Conservation (phyloP, 2,797 vertebrate species). For the Brachyrhaphis roseni region DNA sequence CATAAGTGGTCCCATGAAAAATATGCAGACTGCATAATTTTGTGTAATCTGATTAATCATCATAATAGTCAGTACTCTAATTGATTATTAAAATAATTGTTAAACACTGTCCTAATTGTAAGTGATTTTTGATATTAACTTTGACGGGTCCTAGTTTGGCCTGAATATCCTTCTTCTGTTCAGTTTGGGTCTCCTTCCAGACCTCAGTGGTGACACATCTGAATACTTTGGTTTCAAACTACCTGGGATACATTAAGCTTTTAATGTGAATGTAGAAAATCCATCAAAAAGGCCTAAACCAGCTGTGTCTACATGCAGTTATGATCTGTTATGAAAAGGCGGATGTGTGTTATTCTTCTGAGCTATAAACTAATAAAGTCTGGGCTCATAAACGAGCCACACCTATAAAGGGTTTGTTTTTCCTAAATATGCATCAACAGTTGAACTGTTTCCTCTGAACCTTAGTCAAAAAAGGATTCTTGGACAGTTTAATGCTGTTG, state of each 20-base stretch:
- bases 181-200: not conserved
- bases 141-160: not conserved
- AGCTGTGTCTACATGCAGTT: not conserved
- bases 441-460: not conserved
- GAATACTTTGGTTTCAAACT: not conserved
- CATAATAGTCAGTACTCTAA: too few relatives aligned
- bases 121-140: not conserved
- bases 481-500: not conserved
- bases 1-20: too few relatives aligned
- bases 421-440: not conserved
- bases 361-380: constrained; percentile 11
- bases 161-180: not conserved
- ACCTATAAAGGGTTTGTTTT: not conserved
- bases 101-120: too few relatives aligned
- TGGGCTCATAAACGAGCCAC: not conserved
- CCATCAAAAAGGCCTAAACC: not conserved
- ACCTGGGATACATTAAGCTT: not conserved
- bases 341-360: not conserved
- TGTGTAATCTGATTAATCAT: too few relatives aligned
- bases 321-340: not conserved
- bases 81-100: too few relatives aligned
- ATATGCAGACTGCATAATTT: too few relatives aligned
- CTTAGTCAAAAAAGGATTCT: not conserved
- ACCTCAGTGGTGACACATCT: not conserved
- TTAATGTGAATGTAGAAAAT: not conserved